Evolutionary conservation across 2,797 vertebrate species (phyloP).

Genomic region (Orientallactaga sibirica): DNA sequence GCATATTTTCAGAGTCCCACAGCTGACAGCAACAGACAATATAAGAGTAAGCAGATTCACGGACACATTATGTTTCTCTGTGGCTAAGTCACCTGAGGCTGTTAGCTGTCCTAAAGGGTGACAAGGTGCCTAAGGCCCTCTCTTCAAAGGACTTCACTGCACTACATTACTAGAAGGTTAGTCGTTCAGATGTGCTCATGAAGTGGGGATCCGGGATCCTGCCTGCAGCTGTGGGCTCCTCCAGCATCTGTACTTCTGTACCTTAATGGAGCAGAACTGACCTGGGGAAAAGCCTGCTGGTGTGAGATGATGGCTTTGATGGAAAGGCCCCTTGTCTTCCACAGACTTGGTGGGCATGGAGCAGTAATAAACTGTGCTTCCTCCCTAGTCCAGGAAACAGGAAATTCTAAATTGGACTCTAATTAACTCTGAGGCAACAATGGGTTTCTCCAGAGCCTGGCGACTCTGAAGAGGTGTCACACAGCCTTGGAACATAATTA

Average conservation of each 20-base stretch:
- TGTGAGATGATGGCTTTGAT: accelerated
- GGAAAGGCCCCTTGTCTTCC: slow-evolving; percentile 62
- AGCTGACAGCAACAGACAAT: neutral
- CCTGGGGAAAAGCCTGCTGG: neutral
- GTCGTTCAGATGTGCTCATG: neutral
- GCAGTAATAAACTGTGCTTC: slow-evolving; percentile 69
- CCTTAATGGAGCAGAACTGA: neutral
- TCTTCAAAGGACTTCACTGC: neutral
- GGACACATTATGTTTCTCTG: neutral
- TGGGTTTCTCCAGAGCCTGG: slow-evolving; percentile 62
- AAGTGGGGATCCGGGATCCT: neutral
- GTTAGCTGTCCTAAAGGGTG: neutral
- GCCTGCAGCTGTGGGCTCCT: neutral
- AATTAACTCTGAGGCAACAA: slow-evolving; percentile 76
- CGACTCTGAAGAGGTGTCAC: slow-evolving; percentile 67
- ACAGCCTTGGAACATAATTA: slow-evolving; percentile 72
- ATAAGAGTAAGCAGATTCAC: neutral
- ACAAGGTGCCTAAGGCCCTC: no score
- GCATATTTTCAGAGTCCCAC: neutral
- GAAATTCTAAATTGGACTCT: slow-evolving; percentile 78
- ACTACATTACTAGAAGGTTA: neutral
- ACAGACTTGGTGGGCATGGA: neutral
- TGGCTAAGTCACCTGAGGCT: neutral
- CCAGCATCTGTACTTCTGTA: accelerated
- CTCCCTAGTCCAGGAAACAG: slow-evolving; percentile 66